Evolutionary conservation across 2,888 invertebrate species (phyloP).

Genomic region (Luperina nickerlii): DNA sequence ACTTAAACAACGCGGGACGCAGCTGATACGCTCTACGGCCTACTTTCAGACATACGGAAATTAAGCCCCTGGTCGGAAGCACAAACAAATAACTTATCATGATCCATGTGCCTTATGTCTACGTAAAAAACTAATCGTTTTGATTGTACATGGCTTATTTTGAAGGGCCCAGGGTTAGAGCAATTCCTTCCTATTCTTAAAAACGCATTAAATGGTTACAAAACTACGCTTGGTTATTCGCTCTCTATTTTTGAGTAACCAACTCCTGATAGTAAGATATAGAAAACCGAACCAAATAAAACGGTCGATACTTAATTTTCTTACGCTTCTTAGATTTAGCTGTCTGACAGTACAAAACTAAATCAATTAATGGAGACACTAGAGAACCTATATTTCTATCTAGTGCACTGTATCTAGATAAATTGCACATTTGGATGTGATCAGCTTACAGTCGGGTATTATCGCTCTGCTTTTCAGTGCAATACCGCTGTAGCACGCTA

Average conservation of each 20-base stretch:
- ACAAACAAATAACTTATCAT: conserved; percentile 7
- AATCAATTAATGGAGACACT: conserved; percentile 47
- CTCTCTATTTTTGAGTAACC: not conserved
- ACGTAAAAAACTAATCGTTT: conserved; percentile 7
- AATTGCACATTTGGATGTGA: conserved; percentile 76
- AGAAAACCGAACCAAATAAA: not conserved
- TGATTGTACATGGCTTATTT: not conserved
- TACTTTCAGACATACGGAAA: conserved; percentile 57
- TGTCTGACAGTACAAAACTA: conserved; percentile 10
- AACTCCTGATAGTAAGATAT: not conserved
- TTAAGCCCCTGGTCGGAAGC: conserved; percentile 33
- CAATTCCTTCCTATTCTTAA: not conserved
- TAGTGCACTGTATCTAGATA: conserved; percentile 61
- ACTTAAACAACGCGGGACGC: conserved; percentile 33
- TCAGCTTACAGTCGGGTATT: conserved; percentile 59
- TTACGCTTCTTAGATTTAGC: conserved; percentile 2
- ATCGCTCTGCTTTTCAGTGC: conserved; percentile 42
- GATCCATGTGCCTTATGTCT: not conserved
- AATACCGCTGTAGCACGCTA: conserved; percentile 49
- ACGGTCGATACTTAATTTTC: not conserved
- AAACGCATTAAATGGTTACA: not conserved
- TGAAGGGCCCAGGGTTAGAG: too few species aligned
- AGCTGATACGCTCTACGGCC: conserved; percentile 40
- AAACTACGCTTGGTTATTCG: not conserved
- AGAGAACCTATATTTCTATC: conserved; percentile 39